A percentile compares a stretch with the other conserved stretches of the same genome.
Evolutionary conservation across 2,113 vertebrate species (phyloP).

Genomic region (Heloderma charlesbogerti): DNA sequence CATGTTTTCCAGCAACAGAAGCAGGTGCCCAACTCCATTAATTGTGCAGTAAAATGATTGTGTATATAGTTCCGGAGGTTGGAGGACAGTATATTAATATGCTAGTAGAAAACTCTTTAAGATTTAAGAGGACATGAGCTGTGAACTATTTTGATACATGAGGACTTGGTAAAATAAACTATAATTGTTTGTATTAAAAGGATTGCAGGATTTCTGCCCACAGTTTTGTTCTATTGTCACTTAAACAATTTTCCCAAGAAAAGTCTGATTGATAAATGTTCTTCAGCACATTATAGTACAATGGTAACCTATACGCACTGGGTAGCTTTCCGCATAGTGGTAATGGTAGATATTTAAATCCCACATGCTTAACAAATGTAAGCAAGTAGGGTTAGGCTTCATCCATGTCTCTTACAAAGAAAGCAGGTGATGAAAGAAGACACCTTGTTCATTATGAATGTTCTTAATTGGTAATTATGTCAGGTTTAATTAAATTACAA

Average conservation of each 20-base stretch:
- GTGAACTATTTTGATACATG: accelerated
- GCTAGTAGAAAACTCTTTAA: background rate
- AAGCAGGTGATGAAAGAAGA: background rate
- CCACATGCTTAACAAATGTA: background rate
- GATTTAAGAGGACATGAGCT: background rate
- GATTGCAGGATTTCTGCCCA: background rate
- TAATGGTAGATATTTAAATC: background rate
- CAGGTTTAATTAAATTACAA: background rate
- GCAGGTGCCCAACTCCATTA: background rate
- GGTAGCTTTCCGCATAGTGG: background rate
- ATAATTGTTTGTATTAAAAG: background rate
- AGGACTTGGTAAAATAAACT: accelerated
- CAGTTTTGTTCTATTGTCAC: background rate
- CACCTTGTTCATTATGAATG: background rate
- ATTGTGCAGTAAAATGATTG: background rate
- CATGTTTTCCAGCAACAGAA: background rate
- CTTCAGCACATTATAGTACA: background rate
- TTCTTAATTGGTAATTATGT: constrained; percentile 1
- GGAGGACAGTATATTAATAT: background rate
- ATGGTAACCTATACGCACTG: background rate
- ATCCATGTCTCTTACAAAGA: background rate
- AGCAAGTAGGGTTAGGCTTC: background rate
- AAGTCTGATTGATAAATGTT: background rate
- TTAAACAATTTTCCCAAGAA: background rate
- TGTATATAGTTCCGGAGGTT: background rate